Percentiles rank a stretch among this genome's conserved stretches.
Evolutionary conservation across 2,797 vertebrate species (phyloP).

Genomic region (Botia kubotai): DNA sequence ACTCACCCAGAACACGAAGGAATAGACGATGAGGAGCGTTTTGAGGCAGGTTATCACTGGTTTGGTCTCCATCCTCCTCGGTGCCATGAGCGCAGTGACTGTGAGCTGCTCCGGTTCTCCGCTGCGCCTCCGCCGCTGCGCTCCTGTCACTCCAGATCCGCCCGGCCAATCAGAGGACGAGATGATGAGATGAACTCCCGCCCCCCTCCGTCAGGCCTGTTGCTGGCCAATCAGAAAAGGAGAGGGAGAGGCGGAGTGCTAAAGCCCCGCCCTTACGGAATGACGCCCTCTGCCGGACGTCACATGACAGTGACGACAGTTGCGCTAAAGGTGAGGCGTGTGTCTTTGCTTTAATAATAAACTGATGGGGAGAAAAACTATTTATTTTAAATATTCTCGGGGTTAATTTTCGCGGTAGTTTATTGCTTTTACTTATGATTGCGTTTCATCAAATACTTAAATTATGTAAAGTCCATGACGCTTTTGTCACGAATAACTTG

Average conservation of each 20-base stretch:
- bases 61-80: slow-evolving; percentile 97
- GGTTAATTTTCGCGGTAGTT: too few relatives aligned
- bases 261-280: background rate
- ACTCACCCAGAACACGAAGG: slow-evolving; percentile 98
- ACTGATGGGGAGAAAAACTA: too few relatives aligned
- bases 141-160: slow-evolving; percentile 51
- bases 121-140: too few relatives aligned
- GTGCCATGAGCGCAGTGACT: slow-evolving; percentile 79
- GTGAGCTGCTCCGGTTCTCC: slow-evolving; percentile 61
- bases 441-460: too few relatives aligned
- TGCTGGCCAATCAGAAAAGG: slow-evolving; percentile 35
- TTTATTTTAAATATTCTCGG: too few relatives aligned
- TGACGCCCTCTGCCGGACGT: slow-evolving; percentile 43
- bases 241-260: background rate
- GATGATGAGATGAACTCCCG: background rate
- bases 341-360: slow-evolving; percentile 20
- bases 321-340: slow-evolving; percentile 52
- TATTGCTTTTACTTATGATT: too few relatives aligned
- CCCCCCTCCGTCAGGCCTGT: background rate
- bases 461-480: too few relatives aligned
- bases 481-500: too few relatives aligned
- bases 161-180: slow-evolving; percentile 56
- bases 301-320: slow-evolving; percentile 47
- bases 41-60: slow-evolving; percentile 99
- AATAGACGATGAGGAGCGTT: slow-evolving; percentile 96